Evolutionary conservation across 2,797 vertebrate species (phyloP), one percentile per base, ranked within the genome.

Genomic region (Brachyrhaphis roseni): DNA sequence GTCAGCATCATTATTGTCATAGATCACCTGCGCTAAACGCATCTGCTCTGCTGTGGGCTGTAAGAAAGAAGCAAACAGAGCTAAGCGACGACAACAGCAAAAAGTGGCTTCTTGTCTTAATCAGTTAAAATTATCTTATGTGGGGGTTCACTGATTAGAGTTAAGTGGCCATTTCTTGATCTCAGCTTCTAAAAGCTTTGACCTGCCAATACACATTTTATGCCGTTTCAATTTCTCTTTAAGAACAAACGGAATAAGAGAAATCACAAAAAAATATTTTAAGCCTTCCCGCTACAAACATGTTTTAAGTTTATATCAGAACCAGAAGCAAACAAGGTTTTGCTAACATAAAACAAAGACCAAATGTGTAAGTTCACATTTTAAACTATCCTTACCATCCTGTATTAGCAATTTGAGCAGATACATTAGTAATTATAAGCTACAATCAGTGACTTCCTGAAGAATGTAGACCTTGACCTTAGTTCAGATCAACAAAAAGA

Each of bases 31-130:
- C 91, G 98, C 98, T 1, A 99, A 96, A 91, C 97, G 98, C 91
- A 99, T 98, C 94, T 99, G 98, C 97, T 99, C 98, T 89, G 97
- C 98, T 94, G 98, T 99, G 90, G 98, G 97, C 98, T 99, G 87
- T 11, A 76, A 95, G 94, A 5, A 83, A 81, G 15, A 77, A 95
- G 94, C 3, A 84, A 83, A 87, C 41, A 79, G 4, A 72, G 4
- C 31, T 72, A 1, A 59, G 75, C 78, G 5, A 82, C 85, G 10
- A 51, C 13, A 57, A 43, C 0, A 71, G 16, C 0, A 55, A 57
- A 51, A 51, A 1, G 12, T 1, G 1, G 34, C 0, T 16, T 3
- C 16, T 75, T 4, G 31, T 43, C 15, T 31, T 26, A 34, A n/a
- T 75, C 46, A 36, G 34, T 66, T n/a, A 31, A 59, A 75, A 75